Evolutionary conservation across 2,888 invertebrate genomes (phyloP), one percentile per base, ranked within the genome.

Genomic region (Drosophila sordidula): DNA sequence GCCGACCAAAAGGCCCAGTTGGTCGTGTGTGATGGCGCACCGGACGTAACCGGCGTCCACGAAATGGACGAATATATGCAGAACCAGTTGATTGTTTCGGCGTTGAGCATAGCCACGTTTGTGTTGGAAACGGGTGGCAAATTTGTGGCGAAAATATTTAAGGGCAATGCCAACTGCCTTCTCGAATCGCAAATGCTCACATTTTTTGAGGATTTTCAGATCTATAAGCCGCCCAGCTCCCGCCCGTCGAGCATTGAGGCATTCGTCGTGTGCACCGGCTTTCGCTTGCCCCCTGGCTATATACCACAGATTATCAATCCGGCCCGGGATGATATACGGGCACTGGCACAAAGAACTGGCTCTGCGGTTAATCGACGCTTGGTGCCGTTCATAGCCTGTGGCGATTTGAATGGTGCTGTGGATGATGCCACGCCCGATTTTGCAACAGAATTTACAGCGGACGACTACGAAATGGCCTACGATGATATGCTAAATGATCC

Each of bases 51-150:
- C 39, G 99, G 99, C 2, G 93, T 99, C 3, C 99, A 99, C 92
- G 98, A 98, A 85, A 96, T 99, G 92, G 99, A 99, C 92, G 99
- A 99, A 92, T 99, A 98, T 91, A 96, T 99, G 68, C 99, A 99
- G 91, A 97, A 97, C 0, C 99, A 99, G 90, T 93, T 99, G 12
- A 93, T 99, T 1, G 92, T 99, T 44, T 98, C 99, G 6, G 99
- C 99, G 0, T 93, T 99, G 26, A 98, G 98, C 90, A 99, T 99
- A 73, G 97, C 98, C 29, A 98, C 98, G 2, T 97, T 98, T 93
- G 96, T 99, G n/a, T 93, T 99, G 14, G 95, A 96, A 90, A 92
- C 93, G 1, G 96, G 96, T 11, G 99, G 99, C 18, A 96, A 95
- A 22, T 99, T 99, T 93, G 96, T 99, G 0, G 99, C 99, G 0